Percentiles rank a stretch among this genome's conserved stretches.
phyloP scores from a whole-genome alignment of 2,113 vertebrate genomes.

The Sorex fumeus region DNA sequence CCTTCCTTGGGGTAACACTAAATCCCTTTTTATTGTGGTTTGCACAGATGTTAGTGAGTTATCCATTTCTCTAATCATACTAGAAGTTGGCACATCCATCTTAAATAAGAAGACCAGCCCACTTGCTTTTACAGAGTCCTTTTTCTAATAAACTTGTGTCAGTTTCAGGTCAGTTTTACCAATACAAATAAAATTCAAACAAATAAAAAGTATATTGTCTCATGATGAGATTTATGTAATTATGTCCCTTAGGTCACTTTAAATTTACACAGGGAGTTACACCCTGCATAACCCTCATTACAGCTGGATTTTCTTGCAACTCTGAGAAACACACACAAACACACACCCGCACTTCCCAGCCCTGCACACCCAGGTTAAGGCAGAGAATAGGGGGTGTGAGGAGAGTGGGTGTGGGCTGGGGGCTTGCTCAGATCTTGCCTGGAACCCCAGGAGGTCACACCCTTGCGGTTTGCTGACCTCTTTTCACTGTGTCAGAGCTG shows the following conservation, averaged over 20 bases:
- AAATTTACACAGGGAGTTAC: slow-evolving; percentile 91
- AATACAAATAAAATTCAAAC: slow-evolving; percentile 98
- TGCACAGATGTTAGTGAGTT: slow-evolving; percentile 99
- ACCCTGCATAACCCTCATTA: slow-evolving; percentile 86
- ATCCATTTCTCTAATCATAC: slow-evolving; percentile 98
- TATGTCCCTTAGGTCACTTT: slow-evolving; percentile 94
- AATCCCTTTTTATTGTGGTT: slow-evolving; percentile 99
- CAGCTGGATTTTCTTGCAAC: slow-evolving; percentile 83
- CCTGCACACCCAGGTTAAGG: not conserved
- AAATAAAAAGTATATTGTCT: slow-evolving; percentile 96
- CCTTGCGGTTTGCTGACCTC: not conserved
- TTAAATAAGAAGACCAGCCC: slow-evolving; percentile 94
- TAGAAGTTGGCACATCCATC: slow-evolving; percentile 96
- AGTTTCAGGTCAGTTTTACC: slow-evolving; percentile 95
- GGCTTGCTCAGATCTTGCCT: slow-evolving; percentile 17
- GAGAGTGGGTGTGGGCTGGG: not conserved
- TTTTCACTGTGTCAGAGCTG: slow-evolving; percentile 60
- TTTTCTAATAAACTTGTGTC: slow-evolving; percentile 94
- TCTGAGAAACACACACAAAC: slow-evolving; percentile 73
- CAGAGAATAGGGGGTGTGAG: fast-evolving
- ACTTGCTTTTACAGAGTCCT: slow-evolving; percentile 89
- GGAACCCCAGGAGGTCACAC: slow-evolving; percentile 80
- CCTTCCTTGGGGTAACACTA: slow-evolving; percentile 98
- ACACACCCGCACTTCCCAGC: not conserved
- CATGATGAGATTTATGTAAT: slow-evolving; percentile 95